Percentiles rank a stretch among this genome's conserved stretches.
Conservation (phyloP, 2,113 vertebrate genomes). For the Neoarius graeffei region DNA sequence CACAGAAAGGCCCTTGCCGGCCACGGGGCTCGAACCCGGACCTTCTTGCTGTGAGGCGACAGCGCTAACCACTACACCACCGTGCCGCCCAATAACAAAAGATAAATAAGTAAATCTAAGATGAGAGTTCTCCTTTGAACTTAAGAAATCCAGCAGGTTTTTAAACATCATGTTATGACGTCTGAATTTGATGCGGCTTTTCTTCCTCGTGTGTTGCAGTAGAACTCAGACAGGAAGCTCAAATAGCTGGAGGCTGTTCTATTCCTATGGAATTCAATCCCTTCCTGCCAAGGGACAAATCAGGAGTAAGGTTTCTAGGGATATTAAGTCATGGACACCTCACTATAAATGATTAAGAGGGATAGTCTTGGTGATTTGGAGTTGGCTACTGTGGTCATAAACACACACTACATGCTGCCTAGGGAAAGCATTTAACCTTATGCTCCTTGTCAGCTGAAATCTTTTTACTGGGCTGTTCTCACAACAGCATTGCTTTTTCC, state of each 20-base stretch:
- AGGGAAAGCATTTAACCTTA: background rate
- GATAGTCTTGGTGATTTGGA: background rate
- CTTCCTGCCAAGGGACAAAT: conserved; percentile 1
- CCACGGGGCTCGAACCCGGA: no score
- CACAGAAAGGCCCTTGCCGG: no score
- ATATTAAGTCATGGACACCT: conserved; percentile 5
- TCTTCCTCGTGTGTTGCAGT: background rate
- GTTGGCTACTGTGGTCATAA: conserved; percentile 10
- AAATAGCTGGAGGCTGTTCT: background rate
- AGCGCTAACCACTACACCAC: no score
- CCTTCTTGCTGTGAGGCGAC: no score
- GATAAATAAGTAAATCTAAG: no score
- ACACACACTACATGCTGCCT: background rate
- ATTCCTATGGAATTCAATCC: background rate
- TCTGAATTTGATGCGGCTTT: background rate
- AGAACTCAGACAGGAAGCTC: background rate
- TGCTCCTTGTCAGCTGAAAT: background rate
- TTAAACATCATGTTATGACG: background rate
- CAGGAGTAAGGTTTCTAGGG: background rate
- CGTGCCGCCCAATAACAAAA: no score
- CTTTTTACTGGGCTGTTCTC: background rate
- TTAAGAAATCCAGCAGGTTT: background rate
- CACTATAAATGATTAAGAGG: background rate
- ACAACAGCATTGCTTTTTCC: background rate
- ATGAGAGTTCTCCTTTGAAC: background rate